Percentiles rank a stretch among this genome's conserved stretches.
phyloP scores from a whole-genome alignment of 2,113 vertebrate genomes.

The Malaclemys terrapin region DNA sequence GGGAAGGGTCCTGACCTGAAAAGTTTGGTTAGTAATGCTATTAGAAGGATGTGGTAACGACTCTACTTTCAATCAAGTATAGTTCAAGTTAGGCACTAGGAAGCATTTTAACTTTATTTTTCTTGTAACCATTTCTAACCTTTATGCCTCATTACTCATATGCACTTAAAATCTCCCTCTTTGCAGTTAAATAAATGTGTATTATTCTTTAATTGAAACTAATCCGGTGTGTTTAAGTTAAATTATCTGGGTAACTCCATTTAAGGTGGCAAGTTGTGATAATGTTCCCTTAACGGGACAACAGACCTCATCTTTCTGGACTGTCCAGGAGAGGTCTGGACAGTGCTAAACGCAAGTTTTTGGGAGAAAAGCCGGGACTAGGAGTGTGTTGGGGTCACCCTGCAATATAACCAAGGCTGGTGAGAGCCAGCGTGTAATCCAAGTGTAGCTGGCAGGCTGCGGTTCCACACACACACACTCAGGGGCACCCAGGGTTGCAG shows the following conservation, averaged over 20 bases:
- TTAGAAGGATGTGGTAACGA: background rate
- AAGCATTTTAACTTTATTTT: background rate
- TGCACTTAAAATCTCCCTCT: background rate
- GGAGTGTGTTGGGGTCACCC: background rate
- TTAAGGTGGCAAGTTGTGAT: background rate
- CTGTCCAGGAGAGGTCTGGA: background rate
- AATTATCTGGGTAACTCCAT: background rate
- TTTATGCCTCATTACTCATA: background rate
- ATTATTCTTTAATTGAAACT: background rate
- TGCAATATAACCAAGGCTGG: background rate
- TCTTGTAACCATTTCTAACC: background rate
- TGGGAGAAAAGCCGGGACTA: background rate
- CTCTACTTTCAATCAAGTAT: background rate
- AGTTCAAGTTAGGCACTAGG: background rate
- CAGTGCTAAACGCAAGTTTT: background rate
- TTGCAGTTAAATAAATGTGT: background rate
- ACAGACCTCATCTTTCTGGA: background rate
- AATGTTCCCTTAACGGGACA: background rate
- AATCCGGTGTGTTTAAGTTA: background rate
- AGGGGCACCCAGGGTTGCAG: background rate
- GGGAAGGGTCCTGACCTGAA: too few species aligned
- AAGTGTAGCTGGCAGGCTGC: background rate
- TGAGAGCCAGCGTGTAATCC: background rate
- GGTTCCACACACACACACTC: too few species aligned
- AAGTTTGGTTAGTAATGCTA: background rate